Evolutionary conservation across 2,888 invertebrate genomes (phyloP).

Genomic region (Nezara viridula): DNA sequence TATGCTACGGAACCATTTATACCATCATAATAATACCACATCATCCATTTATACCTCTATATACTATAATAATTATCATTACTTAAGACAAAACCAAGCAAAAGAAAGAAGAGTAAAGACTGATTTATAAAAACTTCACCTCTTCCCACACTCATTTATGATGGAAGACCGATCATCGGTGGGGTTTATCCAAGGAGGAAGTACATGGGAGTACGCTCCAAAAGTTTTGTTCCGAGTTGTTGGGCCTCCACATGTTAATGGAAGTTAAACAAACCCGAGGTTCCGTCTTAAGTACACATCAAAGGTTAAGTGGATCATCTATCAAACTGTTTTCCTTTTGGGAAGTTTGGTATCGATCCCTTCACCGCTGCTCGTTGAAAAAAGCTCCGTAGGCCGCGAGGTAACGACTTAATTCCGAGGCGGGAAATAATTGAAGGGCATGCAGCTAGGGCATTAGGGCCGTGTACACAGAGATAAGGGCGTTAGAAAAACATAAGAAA

Average conservation of each 20-base stretch:
- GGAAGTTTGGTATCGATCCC: constrained; percentile 27
- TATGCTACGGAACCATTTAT: too few species aligned
- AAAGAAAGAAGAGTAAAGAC: too few species aligned
- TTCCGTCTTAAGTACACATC: constrained; percentile 43
- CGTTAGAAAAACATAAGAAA: constrained; percentile 15
- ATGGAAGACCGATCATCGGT: neutral
- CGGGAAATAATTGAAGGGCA: constrained; percentile 42
- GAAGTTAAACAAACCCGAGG: constrained; percentile 20
- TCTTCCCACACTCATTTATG: neutral
- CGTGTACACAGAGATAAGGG: constrained; percentile 17
- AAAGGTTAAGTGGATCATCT: constrained; percentile 49
- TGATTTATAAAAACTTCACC: neutral
- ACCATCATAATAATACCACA: too few species aligned
- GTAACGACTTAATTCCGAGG: constrained; percentile 42
- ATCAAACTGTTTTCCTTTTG: constrained; percentile 46
- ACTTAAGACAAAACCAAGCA: too few species aligned
- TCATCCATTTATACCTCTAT: too few species aligned
- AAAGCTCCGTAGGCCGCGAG: neutral
- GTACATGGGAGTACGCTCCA: neutral
- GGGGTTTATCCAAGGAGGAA: neutral
- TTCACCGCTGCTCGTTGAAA: neutral
- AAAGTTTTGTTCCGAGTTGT: constrained; percentile 25
- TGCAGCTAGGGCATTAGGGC: constrained; percentile 31
- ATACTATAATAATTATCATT: too few species aligned
- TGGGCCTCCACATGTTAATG: neutral